Conservation (phyloP, 2,113 vertebrate genomes). For the Galbula dea region DNA sequence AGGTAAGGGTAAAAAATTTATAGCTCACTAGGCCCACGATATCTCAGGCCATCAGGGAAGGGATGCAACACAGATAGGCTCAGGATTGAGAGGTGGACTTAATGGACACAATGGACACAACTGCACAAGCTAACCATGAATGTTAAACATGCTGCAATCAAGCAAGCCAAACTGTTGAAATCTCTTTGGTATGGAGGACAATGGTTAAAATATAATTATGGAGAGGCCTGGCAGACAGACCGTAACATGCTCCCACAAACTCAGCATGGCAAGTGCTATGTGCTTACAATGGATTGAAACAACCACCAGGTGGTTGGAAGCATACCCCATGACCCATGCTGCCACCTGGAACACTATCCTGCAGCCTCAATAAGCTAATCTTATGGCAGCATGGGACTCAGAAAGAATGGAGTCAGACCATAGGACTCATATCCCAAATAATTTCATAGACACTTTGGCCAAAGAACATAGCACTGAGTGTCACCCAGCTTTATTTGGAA, state of each 20-base stretch:
- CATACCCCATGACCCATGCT: not conserved
- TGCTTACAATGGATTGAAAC: not conserved
- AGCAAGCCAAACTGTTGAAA: not conserved
- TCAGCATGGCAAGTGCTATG: not conserved
- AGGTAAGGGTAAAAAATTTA: not conserved
- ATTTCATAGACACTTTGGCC: not conserved
- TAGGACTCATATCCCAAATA: not conserved
- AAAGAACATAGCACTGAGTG: not conserved
- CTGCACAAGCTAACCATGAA: not conserved
- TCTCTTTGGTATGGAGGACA: no score
- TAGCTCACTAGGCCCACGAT: not conserved
- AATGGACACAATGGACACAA: no score
- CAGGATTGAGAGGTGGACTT: not conserved
- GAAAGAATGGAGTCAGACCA: no score
- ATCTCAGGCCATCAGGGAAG: not conserved
- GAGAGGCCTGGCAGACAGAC: not conserved
- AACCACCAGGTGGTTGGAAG: not conserved
- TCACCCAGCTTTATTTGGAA: rapidly evolving
- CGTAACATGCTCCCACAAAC: not conserved
- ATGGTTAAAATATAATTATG: not conserved
- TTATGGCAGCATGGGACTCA: not conserved
- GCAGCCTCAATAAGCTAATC: not conserved
- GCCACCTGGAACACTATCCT: not conserved
- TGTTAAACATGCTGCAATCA: not conserved
- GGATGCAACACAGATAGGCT: not conserved